phyloP scores from a whole-genome alignment of 2,888 invertebrate species.

The Dicyrtoma fusca region DNA sequence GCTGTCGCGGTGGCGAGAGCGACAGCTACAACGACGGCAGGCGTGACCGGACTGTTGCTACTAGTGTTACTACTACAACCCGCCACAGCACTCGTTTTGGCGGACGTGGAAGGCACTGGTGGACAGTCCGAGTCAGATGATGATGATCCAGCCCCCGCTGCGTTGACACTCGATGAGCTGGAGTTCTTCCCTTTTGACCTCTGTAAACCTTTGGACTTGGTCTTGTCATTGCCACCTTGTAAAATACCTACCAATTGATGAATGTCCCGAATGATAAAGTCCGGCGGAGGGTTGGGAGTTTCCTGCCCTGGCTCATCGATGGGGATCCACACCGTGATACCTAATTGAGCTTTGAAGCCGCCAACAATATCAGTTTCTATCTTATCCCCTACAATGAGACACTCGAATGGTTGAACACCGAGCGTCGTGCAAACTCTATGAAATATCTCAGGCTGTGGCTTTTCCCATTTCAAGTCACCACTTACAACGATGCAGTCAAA shows the following conservation, averaged over 20 bases:
- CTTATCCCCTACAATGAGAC: constrained; percentile 87
- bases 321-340: constrained; percentile 81
- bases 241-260: constrained; percentile 52
- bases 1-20: no score
- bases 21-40: no score
- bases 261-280: constrained; percentile 53
- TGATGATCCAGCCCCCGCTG: constrained; percentile 35
- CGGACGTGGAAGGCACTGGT: constrained; percentile 37
- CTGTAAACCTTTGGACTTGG: constrained; percentile 49
- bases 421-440: constrained; percentile 75
- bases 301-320: constrained; percentile 61
- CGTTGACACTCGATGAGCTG: constrained; percentile 20
- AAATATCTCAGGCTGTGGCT: constrained; percentile 77
- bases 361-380: constrained; percentile 85
- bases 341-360: constrained; percentile 74
- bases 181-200: constrained; percentile 41
- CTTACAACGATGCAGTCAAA: constrained; percentile 56
- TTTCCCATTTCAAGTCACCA: constrained; percentile 67
- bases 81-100: constrained; percentile 11
- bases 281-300: constrained; percentile 60
- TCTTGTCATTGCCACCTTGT: constrained; percentile 53
- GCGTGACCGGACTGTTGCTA: no score
- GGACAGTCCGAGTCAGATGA: constrained; percentile 30
- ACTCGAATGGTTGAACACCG: constrained; percentile 72
- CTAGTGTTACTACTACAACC: no score